These are phyloP conservation scores for Catocala sponsa DNA, from an alignment of 2,888 invertebrate genomes.

Conservation along the genomic window DNA sequence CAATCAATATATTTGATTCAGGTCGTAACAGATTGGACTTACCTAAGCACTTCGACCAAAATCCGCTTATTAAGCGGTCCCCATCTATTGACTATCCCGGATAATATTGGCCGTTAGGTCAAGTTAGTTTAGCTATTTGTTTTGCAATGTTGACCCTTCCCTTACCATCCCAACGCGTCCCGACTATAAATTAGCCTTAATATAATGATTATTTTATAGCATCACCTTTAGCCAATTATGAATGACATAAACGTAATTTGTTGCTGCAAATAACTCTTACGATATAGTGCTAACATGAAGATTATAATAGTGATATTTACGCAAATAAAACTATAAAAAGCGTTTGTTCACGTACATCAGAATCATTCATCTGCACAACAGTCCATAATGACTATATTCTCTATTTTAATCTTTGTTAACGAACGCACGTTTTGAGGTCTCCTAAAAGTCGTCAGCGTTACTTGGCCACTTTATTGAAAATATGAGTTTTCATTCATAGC, in stretches of 20 bases:
- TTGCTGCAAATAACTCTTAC: too few species aligned
- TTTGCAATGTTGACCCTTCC: conserved; percentile 32
- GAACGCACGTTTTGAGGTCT: conserved; percentile 3
- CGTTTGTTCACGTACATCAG: background rate
- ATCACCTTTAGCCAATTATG: background rate
- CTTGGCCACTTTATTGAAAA: conserved; percentile 15
- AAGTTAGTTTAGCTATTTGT: conserved; percentile 30
- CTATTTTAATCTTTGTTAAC: too few species aligned
- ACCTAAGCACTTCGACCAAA: conserved; percentile 1
- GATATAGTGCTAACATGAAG: too few species aligned
- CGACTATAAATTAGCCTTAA: conserved; percentile 23
- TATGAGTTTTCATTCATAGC: conserved; percentile 23
- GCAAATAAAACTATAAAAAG: background rate
- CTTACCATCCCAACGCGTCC: conserved; percentile 4
- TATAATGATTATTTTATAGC: conserved; percentile 5
- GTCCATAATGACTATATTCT: too few species aligned
- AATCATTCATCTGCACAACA: too few species aligned
- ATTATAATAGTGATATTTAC: too few species aligned
- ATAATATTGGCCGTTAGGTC: conserved; percentile 34
- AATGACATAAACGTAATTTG: background rate
- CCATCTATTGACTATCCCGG: conserved; percentile 25
- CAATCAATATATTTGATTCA: conserved; percentile 1
- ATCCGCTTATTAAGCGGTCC: conserved; percentile 21
- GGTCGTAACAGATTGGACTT: conserved; percentile 2
- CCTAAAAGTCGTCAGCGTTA: conserved; percentile 8